Base-by-base conservation (phyloP, 2,113 vertebrate species). In the Aptenodytes forsteri region DNA sequence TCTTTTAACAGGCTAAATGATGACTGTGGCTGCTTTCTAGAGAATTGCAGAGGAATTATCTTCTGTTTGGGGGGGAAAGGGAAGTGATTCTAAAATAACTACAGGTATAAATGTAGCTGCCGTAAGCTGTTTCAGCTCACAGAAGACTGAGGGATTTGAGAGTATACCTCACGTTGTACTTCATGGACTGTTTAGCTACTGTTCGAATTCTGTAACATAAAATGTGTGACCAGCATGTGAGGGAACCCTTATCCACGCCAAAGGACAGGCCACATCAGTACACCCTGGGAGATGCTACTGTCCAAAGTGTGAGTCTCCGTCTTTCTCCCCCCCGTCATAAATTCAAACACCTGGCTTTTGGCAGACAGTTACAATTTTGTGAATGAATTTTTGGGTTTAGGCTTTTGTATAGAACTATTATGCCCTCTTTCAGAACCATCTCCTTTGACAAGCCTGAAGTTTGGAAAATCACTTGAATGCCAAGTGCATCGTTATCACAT, bases 141-240 rank as follows among this genome's bases (percentile, higher is more conserved):
- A 14, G 66, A 25, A 54, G 40, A 3, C 5, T 1, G 50, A 49
- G 38, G 52, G 61, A 15, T 90, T 88, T 62, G 47, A 56, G 88
- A 27, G 14, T 13, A 12, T 30, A 34, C 3, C 47, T 90, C 34
- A 2, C 1, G 0, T 9, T 23, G 9, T 34, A 13, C 40, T 75
- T 3, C 8, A 1, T 27, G 69, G 47, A 18, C 49, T 86, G 38
- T 40, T 42, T 44, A 26, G 21, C 16, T 49, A 1, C 64, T 27
- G 20, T 13, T 64, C 13, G 8, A 20, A 7, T 58, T 62, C 46
- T 21, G 21, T 13, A 11, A 44, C 13, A 3, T 1, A 11, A 55
- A 62, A 52, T 2, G 5, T 11, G 52, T 59, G 38, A 38, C 7
- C 16, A 44, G 62, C 7, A 1, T 11, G 36, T 11, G 71, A 66